phyloP scores from a whole-genome alignment of 2,797 vertebrate species.

The Menidia menidia region DNA sequence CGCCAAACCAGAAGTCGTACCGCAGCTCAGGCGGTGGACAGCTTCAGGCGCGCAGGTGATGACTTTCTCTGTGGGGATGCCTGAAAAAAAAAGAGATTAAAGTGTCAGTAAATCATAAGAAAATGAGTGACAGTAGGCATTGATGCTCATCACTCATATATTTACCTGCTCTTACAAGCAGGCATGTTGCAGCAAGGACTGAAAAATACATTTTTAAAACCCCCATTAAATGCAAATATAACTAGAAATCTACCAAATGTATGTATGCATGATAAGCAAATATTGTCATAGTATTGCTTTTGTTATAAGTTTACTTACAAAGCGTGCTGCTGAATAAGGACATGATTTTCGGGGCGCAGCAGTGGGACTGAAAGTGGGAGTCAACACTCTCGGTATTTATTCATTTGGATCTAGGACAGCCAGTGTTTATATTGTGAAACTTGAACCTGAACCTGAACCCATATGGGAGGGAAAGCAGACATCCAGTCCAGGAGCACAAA shows the following conservation, averaged over 20 bases:
- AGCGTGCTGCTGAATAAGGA: slow-evolving; percentile 13
- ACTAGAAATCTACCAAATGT: not conserved
- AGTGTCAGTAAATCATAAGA: not conserved
- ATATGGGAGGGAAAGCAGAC: not conserved
- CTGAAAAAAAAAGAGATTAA: slow-evolving; percentile 1
- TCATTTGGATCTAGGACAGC: not conserved
- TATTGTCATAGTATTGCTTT: not conserved
- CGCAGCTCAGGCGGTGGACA: slow-evolving; percentile 62
- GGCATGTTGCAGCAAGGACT: slow-evolving; percentile 45
- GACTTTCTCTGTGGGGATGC: slow-evolving; percentile 8
- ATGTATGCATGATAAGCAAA: not conserved
- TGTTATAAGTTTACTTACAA: slow-evolving; percentile 34
- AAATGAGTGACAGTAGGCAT: not conserved
- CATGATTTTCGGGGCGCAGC: slow-evolving; percentile 29
- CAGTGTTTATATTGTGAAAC: not conserved
- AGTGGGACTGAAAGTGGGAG: not conserved
- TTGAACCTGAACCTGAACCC: not conserved
- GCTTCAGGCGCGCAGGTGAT: slow-evolving; percentile 33
- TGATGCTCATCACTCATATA: not conserved
- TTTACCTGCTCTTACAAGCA: slow-evolving; percentile 45
- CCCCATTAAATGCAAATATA: too few relatives aligned
- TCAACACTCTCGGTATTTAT: slow-evolving; percentile 24
- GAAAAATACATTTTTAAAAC: slow-evolving; percentile 5
- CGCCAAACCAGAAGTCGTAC: slow-evolving; percentile 36
- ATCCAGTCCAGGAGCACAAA: not conserved